These are phyloP conservation scores for Sebastes wilsoni DNA, from an alignment of 2,797 vertebrate genomes.

Conservation along the genomic window DNA sequence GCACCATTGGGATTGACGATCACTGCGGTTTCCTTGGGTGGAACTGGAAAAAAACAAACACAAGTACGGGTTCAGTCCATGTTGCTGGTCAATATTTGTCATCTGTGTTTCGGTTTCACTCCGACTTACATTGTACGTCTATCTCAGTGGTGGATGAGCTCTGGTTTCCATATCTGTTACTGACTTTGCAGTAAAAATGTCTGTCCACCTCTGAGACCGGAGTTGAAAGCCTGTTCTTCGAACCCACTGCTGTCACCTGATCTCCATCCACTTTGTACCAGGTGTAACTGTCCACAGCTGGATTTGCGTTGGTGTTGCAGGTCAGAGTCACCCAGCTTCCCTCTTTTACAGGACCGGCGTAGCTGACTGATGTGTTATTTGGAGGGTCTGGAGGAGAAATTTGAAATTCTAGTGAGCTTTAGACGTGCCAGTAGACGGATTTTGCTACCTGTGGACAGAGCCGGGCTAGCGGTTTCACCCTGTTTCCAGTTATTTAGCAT, in stretches of 20 bases:
- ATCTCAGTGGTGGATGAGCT: constrained; percentile 63
- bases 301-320: constrained; percentile 65
- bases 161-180: constrained; percentile 64
- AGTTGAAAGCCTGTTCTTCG: not conserved
- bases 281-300: constrained; percentile 52
- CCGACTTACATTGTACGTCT: constrained; percentile 71
- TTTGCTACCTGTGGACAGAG: too few relatives aligned
- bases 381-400: constrained; percentile 67
- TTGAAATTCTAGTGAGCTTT: not conserved
- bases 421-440: too few relatives aligned
- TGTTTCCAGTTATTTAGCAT: too few relatives aligned
- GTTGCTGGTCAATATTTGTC: not conserved
- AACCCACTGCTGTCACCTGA: constrained; percentile 32
- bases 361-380: constrained; percentile 55
- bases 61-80: not conserved
- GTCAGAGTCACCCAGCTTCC: constrained; percentile 59
- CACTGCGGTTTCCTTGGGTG: constrained; percentile 64
- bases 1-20: constrained; percentile 22
- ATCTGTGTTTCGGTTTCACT: not conserved
- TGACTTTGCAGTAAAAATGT: constrained; percentile 59
- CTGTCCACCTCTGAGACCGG: constrained; percentile 40
- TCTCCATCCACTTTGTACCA: constrained; percentile 65
- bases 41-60: constrained; percentile 53
- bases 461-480: too few relatives aligned
- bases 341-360: constrained; percentile 48